Evolutionary conservation across 2,113 vertebrate species (phyloP), one percentile per base, ranked within the genome.

Genomic region (Columbina picui): DNA sequence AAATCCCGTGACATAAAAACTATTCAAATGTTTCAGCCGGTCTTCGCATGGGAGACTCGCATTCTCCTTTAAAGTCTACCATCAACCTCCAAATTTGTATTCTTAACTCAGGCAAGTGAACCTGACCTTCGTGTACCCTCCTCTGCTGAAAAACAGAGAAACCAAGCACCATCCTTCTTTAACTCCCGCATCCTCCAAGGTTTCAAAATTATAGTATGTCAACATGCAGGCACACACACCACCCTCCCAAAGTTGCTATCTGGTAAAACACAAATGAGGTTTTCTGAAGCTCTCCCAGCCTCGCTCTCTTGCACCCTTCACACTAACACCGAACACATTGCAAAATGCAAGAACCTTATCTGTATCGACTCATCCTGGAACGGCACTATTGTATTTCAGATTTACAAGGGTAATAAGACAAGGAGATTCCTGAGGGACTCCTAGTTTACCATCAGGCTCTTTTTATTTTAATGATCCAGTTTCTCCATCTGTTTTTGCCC

Each of bases 361-460:
- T 94, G 78, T 94, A 97, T 94, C 75, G 91, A 98, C 91, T 97
- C 84, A 55, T 97, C 96, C 98, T 98, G 98, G 94, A 97, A 94
- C 32, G 18, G 80, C 7, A 34, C 77, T 97, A 98, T 97, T 97
- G 60, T 53, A 57, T 98, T 98, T 98, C 98, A 98, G 87, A 98
- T 96, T 96, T 97, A 98, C 97, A 97, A 98, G 83, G 96, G 95
- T 94, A 96, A 90, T 93, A 95, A 98, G 97, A 95, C 61, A 70
- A 94, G 78, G 57, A 60, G 78, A 93, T 77, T 97, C 96, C 98
- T 92, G 59, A 85, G 98, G 98, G 97, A 96, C 91, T 98, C 98
- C 98, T 96, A 74, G 67, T 91, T 99, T 98, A 98, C 98, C 89
- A 69, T 82, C 65, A 68, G 45, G 49, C 12, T 78, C 70, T 79